phyloP scores from a whole-genome alignment of 2,113 vertebrate species.

The Paradisaea rubra region DNA sequence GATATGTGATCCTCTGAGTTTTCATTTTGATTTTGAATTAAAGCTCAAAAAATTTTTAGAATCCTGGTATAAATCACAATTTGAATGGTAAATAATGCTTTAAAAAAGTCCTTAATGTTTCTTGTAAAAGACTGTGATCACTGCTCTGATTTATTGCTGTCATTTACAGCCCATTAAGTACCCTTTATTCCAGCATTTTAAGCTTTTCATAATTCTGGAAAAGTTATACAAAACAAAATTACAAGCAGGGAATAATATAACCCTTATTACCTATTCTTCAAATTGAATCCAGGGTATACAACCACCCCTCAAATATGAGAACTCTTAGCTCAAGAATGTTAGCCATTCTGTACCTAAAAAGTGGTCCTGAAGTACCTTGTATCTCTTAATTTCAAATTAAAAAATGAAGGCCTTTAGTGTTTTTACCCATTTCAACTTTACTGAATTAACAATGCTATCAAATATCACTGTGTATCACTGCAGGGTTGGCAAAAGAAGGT shows the following conservation, averaged over 20 bases:
- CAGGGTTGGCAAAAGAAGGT: background rate
- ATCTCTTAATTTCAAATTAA: background rate
- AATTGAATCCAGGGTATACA: background rate
- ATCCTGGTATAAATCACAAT: background rate
- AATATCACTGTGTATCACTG: background rate
- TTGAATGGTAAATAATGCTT: background rate
- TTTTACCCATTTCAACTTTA: background rate
- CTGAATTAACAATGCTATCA: background rate
- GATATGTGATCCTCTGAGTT: background rate
- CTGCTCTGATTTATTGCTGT: background rate
- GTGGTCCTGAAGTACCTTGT: background rate
- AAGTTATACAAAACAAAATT: background rate
- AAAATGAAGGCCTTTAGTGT: background rate
- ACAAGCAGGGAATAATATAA: background rate
- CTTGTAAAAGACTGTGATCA: background rate
- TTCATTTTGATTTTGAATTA: background rate
- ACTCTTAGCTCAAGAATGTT: background rate
- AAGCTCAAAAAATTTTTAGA: background rate
- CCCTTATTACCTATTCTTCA: background rate
- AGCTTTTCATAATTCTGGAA: background rate
- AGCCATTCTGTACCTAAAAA: background rate
- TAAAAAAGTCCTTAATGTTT: background rate
- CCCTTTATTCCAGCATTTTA: background rate
- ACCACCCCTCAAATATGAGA: background rate
- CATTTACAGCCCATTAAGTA: background rate